Evolutionary conservation across 2,888 invertebrate species (phyloP), one percentile per base, ranked within the genome.

Genomic region (Barypeithes pellucidus): DNA sequence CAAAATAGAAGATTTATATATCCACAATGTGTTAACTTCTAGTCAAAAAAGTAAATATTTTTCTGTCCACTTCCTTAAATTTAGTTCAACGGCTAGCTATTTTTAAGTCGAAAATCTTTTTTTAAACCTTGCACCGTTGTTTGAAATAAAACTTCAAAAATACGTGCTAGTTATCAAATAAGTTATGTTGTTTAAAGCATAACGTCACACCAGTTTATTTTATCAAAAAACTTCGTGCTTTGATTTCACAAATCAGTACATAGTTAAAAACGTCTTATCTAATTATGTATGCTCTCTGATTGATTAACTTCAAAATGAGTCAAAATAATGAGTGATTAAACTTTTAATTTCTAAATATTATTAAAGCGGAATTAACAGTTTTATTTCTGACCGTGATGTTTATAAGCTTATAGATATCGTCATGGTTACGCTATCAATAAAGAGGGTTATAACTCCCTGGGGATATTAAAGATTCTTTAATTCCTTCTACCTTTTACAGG

Each of bases 111-210:
- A 61, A 29, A 29, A 61, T 45, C 14, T 41, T 14, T 45, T 45
- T 60, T 60, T 41, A 45, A 61, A 43, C 24, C 16, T 8, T 41
- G n/a, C 0, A 7, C 14, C 29, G 61, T 45, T 61, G 61, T 61
- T 61, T 61, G 29, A 61, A 61, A 45, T 61, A 61, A 43, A 41
- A 29, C 43, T 45, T 61, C 12, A 43, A 61, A 61, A 24, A 22
- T 41, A 61, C 45, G 61, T 45, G 43, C 45, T 45, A 14, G 14
- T 4, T 20, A 45, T 45, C 45, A 24, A 43, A 14, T 61, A 61
- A 61, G 24, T 41, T 61, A 61, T 45, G 45, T 66, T 81, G 81
- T 81, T 81, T 82, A 61, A 60, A 61, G 14, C 24, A 67, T 67
- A 67, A 67, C 61, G 60, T 72, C 47, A 36, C 24, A 18, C 33